Base-by-base conservation (phyloP, 2,888 invertebrate species). In the Apamea sordens region DNA sequence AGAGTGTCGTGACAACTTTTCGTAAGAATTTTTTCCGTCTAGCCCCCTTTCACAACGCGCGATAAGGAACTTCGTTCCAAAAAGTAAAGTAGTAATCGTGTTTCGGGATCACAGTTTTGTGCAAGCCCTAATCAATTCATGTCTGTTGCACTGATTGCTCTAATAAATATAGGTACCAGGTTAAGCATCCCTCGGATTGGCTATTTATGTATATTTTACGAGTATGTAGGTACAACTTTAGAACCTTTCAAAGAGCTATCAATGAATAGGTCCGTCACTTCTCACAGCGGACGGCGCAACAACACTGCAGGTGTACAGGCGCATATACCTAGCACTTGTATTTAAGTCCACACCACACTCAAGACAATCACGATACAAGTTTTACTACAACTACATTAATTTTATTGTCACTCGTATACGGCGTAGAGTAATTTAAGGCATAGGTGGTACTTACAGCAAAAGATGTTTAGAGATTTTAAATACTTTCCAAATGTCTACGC, bases 401-500 rank as follows among this genome's bases (percentile, higher is more conserved):
- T 88, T 88, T 88, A 88, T 80, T 88, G 82, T 89, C 82, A 80
- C 80, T 88, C 88, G 86, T 88, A 88, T 89, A 88, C 74, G 73
- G 73, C 71, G 76, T 84, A 83, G 76, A 69, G 80, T 86, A 80
- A 86, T 82, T 80, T 86, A 81, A 89, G 73, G 71, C 76, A 36
- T 24, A 56, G 13, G 15, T 13, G n/a, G n/a, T 77, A 85, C 73
- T 61, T 84, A 80, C 68, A 85, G 76, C 73, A 65, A 75, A 72
- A 80, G 61, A 82, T 83, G 80, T 81, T 76, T 70, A 84, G 67
- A 79, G 61, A 80, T 77, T 47, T 13, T 80, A 69, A 80, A 82
- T 28, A 81, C 81, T 89, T 89, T 90, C 90, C 85, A 88, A 79
- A 79, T 67, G 76, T 77, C 70, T 72, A 56, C 59, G n/a, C 28